These are phyloP conservation scores for Venturia canescens DNA, from an alignment of 1,140 invertebrate genomes.

Conservation along the genomic window DNA sequence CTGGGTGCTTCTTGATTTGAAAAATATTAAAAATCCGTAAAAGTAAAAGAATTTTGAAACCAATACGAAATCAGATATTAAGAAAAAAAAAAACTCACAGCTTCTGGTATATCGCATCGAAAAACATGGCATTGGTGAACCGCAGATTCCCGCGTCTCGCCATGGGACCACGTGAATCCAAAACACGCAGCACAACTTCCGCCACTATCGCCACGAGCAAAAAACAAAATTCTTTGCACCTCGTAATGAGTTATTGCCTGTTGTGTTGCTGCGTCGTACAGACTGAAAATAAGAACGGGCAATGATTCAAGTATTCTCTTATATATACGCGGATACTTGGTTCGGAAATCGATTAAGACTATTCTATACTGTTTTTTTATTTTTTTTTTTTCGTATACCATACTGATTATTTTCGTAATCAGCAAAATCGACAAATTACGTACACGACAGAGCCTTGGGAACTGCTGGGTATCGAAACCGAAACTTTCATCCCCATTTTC, in stretches of 20 bases:
- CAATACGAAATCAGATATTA: neutral
- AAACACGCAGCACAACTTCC: constrained; percentile 93
- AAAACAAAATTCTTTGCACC: constrained; percentile 96
- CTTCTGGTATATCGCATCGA: constrained; percentile 96
- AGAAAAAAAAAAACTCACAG: constrained; percentile 84
- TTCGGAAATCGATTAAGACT: too few relatives aligned
- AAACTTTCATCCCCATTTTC: constrained; percentile 86
- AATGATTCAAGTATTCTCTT: constrained; percentile 16
- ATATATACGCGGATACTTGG: too few relatives aligned
- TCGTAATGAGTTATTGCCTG: constrained; percentile 93
- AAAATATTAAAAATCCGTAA: neutral
- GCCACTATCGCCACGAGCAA: constrained; percentile 92
- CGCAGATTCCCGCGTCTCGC: constrained; percentile 89
- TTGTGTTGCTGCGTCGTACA: constrained; percentile 91
- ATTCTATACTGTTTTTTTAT: too few relatives aligned
- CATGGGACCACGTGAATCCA: constrained; percentile 97
- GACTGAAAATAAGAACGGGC: constrained; percentile 79
- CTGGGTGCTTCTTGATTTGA: constrained; percentile 23
- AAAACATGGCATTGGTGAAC: constrained; percentile 99
- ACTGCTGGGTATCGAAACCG: constrained; percentile 93
- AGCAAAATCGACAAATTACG: constrained; percentile 68
- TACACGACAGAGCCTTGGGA: constrained; percentile 90
- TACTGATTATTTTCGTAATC: neutral
- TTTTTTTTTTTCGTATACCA: constrained; percentile 13
- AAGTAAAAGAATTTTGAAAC: neutral